Evolutionary conservation across 2,888 invertebrate species (phyloP), one percentile per base, ranked within the genome.

Genomic region (Cheilosia grossa): DNA sequence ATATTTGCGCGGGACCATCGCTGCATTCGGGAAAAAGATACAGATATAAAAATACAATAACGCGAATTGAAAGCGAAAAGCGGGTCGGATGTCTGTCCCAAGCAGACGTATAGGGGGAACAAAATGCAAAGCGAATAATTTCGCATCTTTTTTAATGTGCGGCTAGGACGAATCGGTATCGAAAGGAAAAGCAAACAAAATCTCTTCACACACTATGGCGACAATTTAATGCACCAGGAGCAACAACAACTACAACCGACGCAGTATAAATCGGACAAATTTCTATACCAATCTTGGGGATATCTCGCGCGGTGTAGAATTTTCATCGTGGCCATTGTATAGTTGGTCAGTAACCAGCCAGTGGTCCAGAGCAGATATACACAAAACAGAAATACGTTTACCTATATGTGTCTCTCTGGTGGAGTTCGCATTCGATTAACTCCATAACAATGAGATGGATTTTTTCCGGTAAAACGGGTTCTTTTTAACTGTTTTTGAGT

Each of bases 401-500:
- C 73, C 77, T 69, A 74, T 56, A 37, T 61, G 51, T 85, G 69
- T 85, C 54, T 85, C 81, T 70, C 80, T 61, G 27, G 74, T 49
- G 58, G 72, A 85, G 85, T 81, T 85, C 85, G 85, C 81, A 85
- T 85, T 85, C 85, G 85, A 85, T 85, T 85, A 85, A 81, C 85
- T 85, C 85, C 56, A 85, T 63, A 85, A 85, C 85, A 85, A 85
- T 85, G 85, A 85, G 85, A 81, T 85, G 81, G 77, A 81, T 85
- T 85, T 85, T 85, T 85, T 81, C 81, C 81, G 81, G 85, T 85
- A 85, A 85, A 85, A 85, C 85, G 77, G 75, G 85, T 85, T 85
- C 73, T 73, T 79, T 75, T 82, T 78, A 85, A 85, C 80, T 80
- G 83, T 80, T 85, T 85, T 83, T 64, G 73, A 83, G 79, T 69